Evolutionary conservation across 2,797 vertebrate species (phyloP), one percentile per base, ranked within the genome.

Genomic region (Oryzias sinensis): DNA sequence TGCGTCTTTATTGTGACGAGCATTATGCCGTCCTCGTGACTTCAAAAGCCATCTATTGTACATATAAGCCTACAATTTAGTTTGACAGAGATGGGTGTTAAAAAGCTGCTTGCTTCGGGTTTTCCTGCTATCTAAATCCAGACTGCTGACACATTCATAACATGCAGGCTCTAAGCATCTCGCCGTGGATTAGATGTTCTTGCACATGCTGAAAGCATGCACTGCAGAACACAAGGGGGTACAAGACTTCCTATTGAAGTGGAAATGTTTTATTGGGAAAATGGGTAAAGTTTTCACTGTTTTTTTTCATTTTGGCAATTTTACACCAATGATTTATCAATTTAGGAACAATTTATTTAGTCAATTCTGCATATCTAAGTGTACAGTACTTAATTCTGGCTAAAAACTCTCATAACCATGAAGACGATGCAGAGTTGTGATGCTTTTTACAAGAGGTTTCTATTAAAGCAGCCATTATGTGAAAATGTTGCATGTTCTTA

Each of bases 111-210:
- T 86, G 88, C 83, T 80, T 86, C 72, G 74, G 82, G 69, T 80
- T 88, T 90, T 87, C 63, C 71, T 77, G 68, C 72, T 33, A 70
- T 64, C 78, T 68, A 51, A 20, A 16, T 65, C 57, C 69, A 91
- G 83, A 93, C 88, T 90, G 90, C 90, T 91, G 91, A 93, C 87
- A 58, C 67, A 33, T 13, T 68, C 75, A 86, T 59, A 82, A 79
- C 70, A 69, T 69, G 55, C 47, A 69, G 64, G 44, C 59, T 29
- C 63, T 63, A 57, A 80, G 84, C 55, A 75, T 62, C 57, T 78
- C 77, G 62, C 59, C 43, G 15, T n/a, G 27, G 29, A 50, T 53
- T 48, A 55, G 53, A 62, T 56, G 33, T 59, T 60, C 48, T 53
- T 56, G 62, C 41, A 66, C 64, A 46, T 29, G 62, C 53, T 49